Evolutionary conservation across 2,113 vertebrate genomes (phyloP).

Genomic region (Alosa alosa): DNA sequence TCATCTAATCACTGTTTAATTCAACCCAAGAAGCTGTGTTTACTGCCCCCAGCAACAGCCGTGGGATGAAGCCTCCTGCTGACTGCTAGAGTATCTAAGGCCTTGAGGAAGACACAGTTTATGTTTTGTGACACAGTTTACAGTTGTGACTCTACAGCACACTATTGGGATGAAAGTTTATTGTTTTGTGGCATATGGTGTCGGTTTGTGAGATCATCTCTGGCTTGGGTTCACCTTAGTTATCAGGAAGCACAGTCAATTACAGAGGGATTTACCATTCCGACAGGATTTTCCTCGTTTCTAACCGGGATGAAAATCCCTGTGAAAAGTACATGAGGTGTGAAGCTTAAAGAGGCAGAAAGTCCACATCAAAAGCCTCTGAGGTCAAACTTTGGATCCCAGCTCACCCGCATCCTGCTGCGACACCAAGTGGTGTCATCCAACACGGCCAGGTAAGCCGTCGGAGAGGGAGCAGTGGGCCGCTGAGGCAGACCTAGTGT

Average conservation of each 20-base stretch:
- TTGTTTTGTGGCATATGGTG: background rate
- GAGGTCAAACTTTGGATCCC: background rate
- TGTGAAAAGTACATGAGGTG: background rate
- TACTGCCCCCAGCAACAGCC: background rate
- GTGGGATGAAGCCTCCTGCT: background rate
- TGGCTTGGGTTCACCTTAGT: background rate
- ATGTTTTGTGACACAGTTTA: too few relatives aligned
- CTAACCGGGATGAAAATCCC: background rate
- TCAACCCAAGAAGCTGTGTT: background rate
- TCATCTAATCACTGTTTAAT: too few relatives aligned
- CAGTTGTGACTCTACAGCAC: background rate
- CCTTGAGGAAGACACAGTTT: background rate
- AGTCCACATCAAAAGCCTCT: background rate
- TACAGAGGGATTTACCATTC: background rate
- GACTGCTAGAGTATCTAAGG: background rate
- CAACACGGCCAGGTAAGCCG: background rate
- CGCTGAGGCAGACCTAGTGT: background rate
- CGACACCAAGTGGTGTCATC: slow-evolving; percentile 4
- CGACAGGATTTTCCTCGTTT: background rate
- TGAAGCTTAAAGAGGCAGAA: background rate
- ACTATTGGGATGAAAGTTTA: background rate
- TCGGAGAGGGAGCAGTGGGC: background rate
- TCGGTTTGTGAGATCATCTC: background rate
- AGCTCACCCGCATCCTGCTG: background rate
- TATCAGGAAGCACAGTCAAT: background rate